Evolutionary conservation across 2,797 vertebrate genomes (phyloP), one percentile per base, ranked within the genome.

Genomic region (Rhadinocentrus ornatus): DNA sequence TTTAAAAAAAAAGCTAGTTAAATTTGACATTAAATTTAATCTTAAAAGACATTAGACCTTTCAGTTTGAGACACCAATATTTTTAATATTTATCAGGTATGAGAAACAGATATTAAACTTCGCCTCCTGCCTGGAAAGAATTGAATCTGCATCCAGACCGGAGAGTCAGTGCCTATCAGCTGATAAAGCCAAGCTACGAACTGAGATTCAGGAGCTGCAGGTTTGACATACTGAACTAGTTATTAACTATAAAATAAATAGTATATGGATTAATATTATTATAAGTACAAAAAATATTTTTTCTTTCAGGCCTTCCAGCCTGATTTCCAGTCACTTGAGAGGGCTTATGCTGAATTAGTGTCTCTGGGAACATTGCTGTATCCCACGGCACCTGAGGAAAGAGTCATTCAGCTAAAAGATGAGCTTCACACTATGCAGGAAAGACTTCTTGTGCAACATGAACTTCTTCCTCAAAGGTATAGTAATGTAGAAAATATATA

Each of bases 31-130:
- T 3, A 54, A 3, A 11, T 15, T 16, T 27, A 29, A 54, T 2
- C 6, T 27, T 16, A 27, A 55, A 2, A 31, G 6, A 18, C 53
- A 53, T 13, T 31, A 52, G 50, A 41, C 20, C 2, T 16, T 1
- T 24, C 44, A 34, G 29, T 60, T 61, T 66, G 10, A 72, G 18
- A 44, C 29, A 63, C 5, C 1, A n/a, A 6, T 70, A 5, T 73
- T 54, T 74, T 1, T 77, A 1, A 48, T 87, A 35, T 69, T 20
- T 59, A 54, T 78, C 82, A 99, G 98, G 89, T 95, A 95, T 71
- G 98, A 99, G 88, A 99, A 98, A 73, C 96, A 97, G 6, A 87
- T 93, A 0, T 94, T 94, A 16, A 90, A 88, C 65, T 96, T 99
- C 83, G 53, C 93, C 77, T 95, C 91, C 29, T 98, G 95, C 93